Evolutionary conservation across 2,113 vertebrate species (phyloP).

Genomic region (Podiceps cristatus): DNA sequence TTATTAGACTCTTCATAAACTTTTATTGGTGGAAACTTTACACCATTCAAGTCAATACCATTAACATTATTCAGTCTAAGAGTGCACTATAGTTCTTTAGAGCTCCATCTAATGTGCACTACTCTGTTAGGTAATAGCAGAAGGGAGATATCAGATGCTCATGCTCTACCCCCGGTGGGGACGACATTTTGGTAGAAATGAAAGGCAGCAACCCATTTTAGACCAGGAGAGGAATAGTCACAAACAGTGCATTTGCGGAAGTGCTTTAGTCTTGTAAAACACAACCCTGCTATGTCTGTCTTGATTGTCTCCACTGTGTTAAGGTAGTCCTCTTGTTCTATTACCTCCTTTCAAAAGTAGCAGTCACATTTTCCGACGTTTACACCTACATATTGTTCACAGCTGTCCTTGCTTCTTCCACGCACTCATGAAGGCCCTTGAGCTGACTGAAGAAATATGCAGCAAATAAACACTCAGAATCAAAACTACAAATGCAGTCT

Average conservation of each 20-base stretch:
- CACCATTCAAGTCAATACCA: not conserved
- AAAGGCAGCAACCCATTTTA: not conserved
- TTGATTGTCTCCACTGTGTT: not conserved
- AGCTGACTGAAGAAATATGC: not conserved
- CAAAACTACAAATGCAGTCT: not conserved
- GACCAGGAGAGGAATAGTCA: not conserved
- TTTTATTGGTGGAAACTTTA: not conserved
- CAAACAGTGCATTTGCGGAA: not conserved
- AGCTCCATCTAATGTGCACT: not conserved
- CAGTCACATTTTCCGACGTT: rapidly evolving
- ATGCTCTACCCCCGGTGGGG: not conserved
- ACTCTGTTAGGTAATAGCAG: not conserved
- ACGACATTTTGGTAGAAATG: not conserved
- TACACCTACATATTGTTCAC: not conserved
- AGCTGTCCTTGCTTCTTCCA: not conserved
- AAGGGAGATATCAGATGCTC: not conserved
- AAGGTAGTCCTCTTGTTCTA: not conserved
- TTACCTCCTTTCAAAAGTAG: not conserved
- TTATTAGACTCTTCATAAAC: not conserved
- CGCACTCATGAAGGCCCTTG: not conserved
- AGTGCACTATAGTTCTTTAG: not conserved
- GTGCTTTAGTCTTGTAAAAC: not conserved
- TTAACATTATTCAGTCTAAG: not conserved
- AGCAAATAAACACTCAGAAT: not conserved
- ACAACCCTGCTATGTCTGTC: not conserved